phyloP scores from a whole-genome alignment of 2,888 invertebrate genomes.

The Eilema depressum region DNA sequence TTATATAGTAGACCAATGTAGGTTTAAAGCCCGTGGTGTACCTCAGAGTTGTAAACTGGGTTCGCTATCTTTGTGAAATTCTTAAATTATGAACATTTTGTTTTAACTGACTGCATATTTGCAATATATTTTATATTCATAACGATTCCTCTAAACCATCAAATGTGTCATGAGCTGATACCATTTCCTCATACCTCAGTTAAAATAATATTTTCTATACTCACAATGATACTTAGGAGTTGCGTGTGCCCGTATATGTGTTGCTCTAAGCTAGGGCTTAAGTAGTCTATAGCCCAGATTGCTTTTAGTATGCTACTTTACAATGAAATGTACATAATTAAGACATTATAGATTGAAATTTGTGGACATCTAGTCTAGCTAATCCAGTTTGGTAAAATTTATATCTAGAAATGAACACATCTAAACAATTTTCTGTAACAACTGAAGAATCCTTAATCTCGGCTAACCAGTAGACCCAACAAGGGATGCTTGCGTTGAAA shows the following conservation, averaged over 20 bases:
- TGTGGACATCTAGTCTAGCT: too few relatives aligned
- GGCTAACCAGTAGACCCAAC: constrained; percentile 11
- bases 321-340: too few relatives aligned
- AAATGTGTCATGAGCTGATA: neutral
- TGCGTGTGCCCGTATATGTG: neutral
- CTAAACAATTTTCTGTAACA: neutral
- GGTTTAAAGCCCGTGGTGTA: too few relatives aligned
- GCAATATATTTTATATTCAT: neutral
- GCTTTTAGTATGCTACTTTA: too few relatives aligned
- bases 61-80: neutral
- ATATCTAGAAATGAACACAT: neutral
- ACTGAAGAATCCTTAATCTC: constrained; percentile 17
- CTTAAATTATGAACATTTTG: too few relatives aligned
- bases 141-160: neutral
- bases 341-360: too few relatives aligned
- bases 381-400: neutral
- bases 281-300: too few relatives aligned
- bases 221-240: neutral
- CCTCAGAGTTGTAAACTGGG: neutral
- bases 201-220: neutral
- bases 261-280: neutral
- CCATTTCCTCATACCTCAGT: neutral
- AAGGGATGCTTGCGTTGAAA: constrained; percentile 20
- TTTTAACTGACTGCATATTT: neutral
- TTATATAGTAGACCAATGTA: too few relatives aligned